Conservation (phyloP, 2,888 invertebrate genomes). For the Stomorhina lunata region DNA sequence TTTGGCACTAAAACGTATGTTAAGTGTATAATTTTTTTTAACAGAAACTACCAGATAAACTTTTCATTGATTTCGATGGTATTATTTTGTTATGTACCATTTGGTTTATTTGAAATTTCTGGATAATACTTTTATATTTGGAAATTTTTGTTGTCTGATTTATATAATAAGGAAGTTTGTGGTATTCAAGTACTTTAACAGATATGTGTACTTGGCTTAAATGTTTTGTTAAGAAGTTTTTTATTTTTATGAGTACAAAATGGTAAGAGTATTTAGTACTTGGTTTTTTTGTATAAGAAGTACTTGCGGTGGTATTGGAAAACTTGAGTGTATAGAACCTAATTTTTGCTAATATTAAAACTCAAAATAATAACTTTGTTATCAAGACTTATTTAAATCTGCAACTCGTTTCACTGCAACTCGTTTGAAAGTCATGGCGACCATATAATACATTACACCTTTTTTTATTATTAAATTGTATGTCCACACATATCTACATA, state of each 20-base stretch:
- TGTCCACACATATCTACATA: too few species aligned
- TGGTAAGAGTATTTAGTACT: neutral
- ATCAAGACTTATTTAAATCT: too few species aligned
- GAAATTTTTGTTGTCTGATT: constrained; percentile 15
- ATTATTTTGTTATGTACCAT: constrained; percentile 34
- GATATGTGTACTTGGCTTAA: neutral
- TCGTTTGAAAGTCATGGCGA: too few species aligned
- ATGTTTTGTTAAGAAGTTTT: neutral
- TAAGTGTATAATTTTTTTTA: constrained; percentile 61
- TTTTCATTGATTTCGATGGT: constrained; percentile 22
- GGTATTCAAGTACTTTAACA: constrained; percentile 24
- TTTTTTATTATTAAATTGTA: too few species aligned
- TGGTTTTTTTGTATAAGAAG: neutral
- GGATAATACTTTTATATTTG: neutral
- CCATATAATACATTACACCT: too few species aligned
- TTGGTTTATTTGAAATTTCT: constrained; percentile 41
- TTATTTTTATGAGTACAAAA: neutral
- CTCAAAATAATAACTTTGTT: too few species aligned
- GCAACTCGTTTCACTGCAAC: too few species aligned
- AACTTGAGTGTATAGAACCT: too few species aligned
- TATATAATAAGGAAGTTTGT: neutral
- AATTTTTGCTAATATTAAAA: too few species aligned
- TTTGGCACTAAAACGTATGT: constrained; percentile 68
- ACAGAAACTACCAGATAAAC: constrained; percentile 29
- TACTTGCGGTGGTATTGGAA: too few species aligned